Evolutionary conservation across 2,888 invertebrate genomes (phyloP).

Genomic region (Chalcosyrphus nemorum): DNA sequence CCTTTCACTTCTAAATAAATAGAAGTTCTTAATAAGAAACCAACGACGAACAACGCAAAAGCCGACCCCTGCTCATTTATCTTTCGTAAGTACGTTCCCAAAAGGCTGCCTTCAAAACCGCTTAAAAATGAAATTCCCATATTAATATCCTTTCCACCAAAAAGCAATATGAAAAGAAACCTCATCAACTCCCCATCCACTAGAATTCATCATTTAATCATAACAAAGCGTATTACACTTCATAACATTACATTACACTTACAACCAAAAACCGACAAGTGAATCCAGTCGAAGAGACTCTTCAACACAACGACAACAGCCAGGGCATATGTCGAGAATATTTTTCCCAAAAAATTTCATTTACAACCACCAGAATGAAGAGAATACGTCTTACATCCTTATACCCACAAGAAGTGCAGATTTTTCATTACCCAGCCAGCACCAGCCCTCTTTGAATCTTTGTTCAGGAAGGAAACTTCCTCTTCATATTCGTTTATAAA

Average conservation of each 20-base stretch:
- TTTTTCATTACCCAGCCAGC: conserved; percentile 52
- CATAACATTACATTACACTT: conserved; percentile 65
- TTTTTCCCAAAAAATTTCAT: conserved; percentile 24
- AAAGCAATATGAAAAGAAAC: conserved; percentile 12
- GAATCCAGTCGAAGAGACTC: conserved; percentile 30
- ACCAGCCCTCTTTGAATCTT: conserved; percentile 16
- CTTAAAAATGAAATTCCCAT: conserved; percentile 40
- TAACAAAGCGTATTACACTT: conserved; percentile 67
- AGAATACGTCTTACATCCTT: neutral
- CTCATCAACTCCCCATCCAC: conserved; percentile 18
- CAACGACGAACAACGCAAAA: too few relatives aligned
- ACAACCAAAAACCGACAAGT: conserved; percentile 45
- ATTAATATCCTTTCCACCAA: conserved; percentile 38
- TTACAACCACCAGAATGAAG: conserved; percentile 24
- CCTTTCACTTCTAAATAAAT: too few relatives aligned
- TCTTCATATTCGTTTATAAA: conserved; percentile 52
- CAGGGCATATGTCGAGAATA: conserved; percentile 51
- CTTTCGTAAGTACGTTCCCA: neutral
- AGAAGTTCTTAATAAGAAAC: too few relatives aligned
- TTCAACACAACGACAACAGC: neutral
- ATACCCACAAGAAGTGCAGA: conserved; percentile 14
- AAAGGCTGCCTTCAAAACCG: conserved; percentile 11
- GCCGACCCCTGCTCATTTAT: too few relatives aligned
- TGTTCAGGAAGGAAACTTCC: conserved; percentile 45
- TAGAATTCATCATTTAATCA: conserved; percentile 56